These are phyloP conservation scores for Leucophenga varia DNA, from an alignment of 1,140 invertebrate species.

Conservation along the genomic window DNA sequence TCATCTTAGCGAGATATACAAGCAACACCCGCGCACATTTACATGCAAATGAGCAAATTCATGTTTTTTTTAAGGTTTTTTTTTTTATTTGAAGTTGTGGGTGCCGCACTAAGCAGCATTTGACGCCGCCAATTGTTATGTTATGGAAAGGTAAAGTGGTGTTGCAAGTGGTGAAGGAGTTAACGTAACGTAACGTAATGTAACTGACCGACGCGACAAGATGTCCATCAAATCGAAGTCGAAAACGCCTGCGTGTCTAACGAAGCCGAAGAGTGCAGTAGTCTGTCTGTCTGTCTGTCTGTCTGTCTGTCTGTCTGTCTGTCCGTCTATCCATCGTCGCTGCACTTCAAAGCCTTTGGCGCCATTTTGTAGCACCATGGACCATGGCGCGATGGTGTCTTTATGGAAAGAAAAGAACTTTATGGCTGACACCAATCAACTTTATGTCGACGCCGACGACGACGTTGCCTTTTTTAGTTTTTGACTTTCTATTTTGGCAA, in stretches of 20 bases:
- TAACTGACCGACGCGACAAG: conserved; percentile 27
- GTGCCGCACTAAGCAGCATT: conserved; percentile 46
- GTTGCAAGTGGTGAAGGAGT: conserved; percentile 10
- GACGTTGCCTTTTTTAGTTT: conserved; percentile 3
- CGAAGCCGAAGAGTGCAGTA: conserved; percentile 36
- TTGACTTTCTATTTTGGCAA: not conserved
- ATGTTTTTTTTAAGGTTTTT: too few relatives aligned
- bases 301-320: too few relatives aligned
- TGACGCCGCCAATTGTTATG: conserved; percentile 36
- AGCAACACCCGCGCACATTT: conserved; percentile 51
- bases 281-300: too few relatives aligned
- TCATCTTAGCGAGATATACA: too few relatives aligned
- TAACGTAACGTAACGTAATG: conserved; percentile 27
- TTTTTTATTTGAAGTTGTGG: too few relatives aligned
- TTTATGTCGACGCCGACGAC: conserved; percentile 26
- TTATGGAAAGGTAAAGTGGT: too few relatives aligned
- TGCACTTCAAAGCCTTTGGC: conserved; percentile 48
- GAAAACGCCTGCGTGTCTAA: conserved; percentile 46
- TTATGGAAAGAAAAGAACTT: conserved; percentile 36
- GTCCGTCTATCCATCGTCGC: too few relatives aligned
- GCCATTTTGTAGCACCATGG: conserved; percentile 21
- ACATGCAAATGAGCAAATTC: conserved; percentile 46
- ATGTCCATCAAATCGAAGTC: conserved; percentile 35
- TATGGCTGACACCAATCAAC: conserved; percentile 54
- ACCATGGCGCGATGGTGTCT: too few relatives aligned